A percentile compares a stretch with the other conserved stretches of the same genome.
These are phyloP conservation scores for Alces alces DNA, from an alignment of 2,113 vertebrate species.

Conservation along the genomic window DNA sequence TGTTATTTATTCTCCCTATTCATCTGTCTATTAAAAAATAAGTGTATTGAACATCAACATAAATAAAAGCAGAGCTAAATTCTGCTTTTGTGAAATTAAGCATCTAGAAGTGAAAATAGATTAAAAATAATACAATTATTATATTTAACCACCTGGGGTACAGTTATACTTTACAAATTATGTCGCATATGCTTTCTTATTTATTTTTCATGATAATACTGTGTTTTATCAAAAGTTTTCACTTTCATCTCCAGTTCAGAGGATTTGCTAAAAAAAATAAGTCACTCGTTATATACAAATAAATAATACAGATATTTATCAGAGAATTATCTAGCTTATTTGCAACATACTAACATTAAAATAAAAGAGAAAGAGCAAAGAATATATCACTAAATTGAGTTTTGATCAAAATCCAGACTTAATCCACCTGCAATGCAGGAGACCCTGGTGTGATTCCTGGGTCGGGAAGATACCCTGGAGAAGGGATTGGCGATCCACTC, in stretches of 20 bases:
- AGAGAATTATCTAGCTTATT: not conserved
- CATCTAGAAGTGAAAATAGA: not conserved
- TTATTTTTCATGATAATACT: not conserved
- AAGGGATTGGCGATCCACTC: accelerated
- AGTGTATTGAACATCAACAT: not conserved
- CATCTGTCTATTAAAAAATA: not conserved
- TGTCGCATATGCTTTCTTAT: not conserved
- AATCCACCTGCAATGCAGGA: not conserved
- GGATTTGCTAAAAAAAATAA: not conserved
- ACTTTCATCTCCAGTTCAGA: not conserved
- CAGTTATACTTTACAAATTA: not conserved
- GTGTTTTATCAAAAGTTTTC: not conserved
- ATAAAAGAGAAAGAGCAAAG: not conserved
- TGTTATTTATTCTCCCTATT: not conserved
- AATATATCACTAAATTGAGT: not conserved
- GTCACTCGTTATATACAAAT: not conserved
- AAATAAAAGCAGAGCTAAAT: not conserved
- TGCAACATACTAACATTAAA: not conserved
- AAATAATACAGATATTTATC: not conserved
- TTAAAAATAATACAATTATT: not conserved
- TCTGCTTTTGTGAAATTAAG: not conserved
- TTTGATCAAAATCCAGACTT: not conserved
- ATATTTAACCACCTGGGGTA: not conserved
- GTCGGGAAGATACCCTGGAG: not conserved
- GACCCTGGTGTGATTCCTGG: not conserved